Conservation (phyloP, 2,797 vertebrate species). For the Rhadinocentrus ornatus region DNA sequence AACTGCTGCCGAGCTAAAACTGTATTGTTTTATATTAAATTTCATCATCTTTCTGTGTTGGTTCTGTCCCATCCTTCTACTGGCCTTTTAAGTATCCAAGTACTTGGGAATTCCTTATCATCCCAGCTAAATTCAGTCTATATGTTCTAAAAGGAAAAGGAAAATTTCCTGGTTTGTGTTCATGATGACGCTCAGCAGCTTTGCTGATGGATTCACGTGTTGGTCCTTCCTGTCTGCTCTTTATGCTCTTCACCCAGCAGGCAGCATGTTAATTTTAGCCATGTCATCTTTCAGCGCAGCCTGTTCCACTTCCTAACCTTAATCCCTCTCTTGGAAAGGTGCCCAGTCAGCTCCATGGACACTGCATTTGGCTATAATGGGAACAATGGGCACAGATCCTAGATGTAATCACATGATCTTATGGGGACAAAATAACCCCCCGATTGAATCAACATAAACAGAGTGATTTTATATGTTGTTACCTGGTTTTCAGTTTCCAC, state of each 20-base stretch:
- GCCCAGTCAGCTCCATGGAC: conserved; percentile 60
- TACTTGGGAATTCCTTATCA: background rate
- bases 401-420: conserved; percentile 13
- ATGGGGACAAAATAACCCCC: background rate
- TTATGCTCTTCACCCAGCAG: conserved; percentile 76
- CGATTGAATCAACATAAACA: conserved; percentile 10
- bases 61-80: background rate
- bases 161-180: conserved; percentile 26
- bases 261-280: conserved; percentile 82
- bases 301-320: conserved; percentile 80
- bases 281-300: conserved; percentile 77
- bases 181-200: conserved; percentile 25
- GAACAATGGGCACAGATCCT: conserved; percentile 44
- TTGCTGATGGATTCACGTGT: conserved; percentile 52
- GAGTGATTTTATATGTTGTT: conserved; percentile 8
- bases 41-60: background rate
- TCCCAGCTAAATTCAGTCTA: background rate
- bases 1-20: background rate
- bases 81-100: no score
- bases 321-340: conserved; percentile 70
- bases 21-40: background rate
- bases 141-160: background rate
- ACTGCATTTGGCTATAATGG: conserved; percentile 42
- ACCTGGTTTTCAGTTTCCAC: conserved; percentile 28
- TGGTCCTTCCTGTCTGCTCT: conserved; percentile 71